phyloP scores from a whole-genome alignment of 2,113 vertebrate species.

The Otus sunia region DNA sequence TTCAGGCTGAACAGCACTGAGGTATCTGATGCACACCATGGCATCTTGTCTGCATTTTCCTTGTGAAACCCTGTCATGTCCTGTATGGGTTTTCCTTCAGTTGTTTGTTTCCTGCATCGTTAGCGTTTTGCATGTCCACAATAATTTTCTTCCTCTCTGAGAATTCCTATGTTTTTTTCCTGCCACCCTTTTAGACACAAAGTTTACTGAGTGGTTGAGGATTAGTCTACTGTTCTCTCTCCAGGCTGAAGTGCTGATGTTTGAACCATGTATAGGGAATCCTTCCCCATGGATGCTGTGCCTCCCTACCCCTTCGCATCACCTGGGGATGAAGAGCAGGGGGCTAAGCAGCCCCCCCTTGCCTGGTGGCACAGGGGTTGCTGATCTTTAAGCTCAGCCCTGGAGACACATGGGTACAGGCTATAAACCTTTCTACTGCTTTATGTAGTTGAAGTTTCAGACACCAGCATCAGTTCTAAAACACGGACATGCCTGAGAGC shows the following conservation, averaged over 20 bases:
- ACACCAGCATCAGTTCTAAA: background rate
- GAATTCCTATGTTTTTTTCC: background rate
- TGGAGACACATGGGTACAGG: background rate
- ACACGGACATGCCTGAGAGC: fast-evolving
- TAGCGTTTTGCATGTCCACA: background rate
- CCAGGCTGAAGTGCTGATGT: background rate
- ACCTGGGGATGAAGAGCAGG: background rate
- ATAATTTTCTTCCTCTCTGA: background rate
- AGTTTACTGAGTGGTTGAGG: background rate
- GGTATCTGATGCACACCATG: background rate
- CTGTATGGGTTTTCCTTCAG: background rate
- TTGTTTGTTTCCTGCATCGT: background rate
- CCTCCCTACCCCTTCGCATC: background rate
- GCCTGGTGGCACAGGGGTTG: background rate
- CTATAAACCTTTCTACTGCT: background rate
- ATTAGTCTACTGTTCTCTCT: background rate
- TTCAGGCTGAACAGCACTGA: background rate
- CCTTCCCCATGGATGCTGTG: fast-evolving
- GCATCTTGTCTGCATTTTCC: background rate
- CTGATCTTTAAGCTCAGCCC: background rate
- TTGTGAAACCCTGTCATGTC: background rate
- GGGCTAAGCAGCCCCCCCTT: background rate
- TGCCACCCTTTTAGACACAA: background rate
- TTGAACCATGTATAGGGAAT: background rate
- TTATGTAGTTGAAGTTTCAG: background rate